Conservation (phyloP, 2,888 invertebrate genomes). For the Silvanus unidentatus region DNA sequence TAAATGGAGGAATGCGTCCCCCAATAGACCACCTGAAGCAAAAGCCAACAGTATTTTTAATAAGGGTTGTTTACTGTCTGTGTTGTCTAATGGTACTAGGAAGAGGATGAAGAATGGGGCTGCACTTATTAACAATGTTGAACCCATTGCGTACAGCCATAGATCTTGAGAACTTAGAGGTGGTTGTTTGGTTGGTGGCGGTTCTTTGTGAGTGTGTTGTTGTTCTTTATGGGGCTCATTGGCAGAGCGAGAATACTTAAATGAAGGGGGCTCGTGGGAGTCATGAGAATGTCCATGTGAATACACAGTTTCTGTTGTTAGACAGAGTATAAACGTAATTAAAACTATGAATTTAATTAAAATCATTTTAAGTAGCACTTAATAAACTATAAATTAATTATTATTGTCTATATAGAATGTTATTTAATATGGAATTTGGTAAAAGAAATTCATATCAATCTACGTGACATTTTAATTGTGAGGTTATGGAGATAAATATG, state of each 20-base stretch:
- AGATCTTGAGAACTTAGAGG: constrained; percentile 37
- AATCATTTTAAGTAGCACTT: too few relatives aligned
- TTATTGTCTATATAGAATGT: too few relatives aligned
- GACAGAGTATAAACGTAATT: too few relatives aligned
- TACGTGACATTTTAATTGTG: too few relatives aligned
- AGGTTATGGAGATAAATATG: too few relatives aligned
- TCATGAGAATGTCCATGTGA: constrained; percentile 11
- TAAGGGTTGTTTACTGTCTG: constrained; percentile 74
- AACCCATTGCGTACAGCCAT: constrained; percentile 79
- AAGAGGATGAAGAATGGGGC: constrained; percentile 91
- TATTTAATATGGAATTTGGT: too few relatives aligned
- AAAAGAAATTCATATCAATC: too few relatives aligned
- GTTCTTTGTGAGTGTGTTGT: constrained; percentile 14
- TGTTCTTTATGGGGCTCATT: constrained; percentile 27
- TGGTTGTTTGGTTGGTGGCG: constrained; percentile 15
- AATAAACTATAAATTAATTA: too few relatives aligned
- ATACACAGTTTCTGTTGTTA: too few relatives aligned
- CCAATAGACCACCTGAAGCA: constrained; percentile 91
- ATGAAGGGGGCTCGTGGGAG: constrained; percentile 58
- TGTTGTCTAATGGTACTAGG: constrained; percentile 86
- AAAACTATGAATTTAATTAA: too few relatives aligned
- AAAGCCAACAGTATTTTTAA: constrained; percentile 88
- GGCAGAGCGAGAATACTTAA: constrained; percentile 76
- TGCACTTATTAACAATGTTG: constrained; percentile 90
- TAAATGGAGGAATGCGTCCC: constrained; percentile 97